Conservation (phyloP, 64 coral and sea anemone genomes). For the Orbicella faveolata region DNA sequence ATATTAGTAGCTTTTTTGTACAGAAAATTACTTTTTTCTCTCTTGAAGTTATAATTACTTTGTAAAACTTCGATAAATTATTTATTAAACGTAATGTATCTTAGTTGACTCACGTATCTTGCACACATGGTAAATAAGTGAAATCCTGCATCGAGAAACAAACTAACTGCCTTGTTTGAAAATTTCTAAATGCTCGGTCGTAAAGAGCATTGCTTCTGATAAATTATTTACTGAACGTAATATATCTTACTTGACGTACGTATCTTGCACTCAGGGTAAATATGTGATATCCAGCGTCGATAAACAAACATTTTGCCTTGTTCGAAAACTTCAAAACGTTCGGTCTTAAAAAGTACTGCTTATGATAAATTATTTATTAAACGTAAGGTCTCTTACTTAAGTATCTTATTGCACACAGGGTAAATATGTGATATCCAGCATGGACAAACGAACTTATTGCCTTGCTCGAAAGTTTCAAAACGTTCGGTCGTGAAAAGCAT, state of each 20-base stretch:
- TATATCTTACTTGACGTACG: neutral
- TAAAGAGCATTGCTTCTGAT: neutral
- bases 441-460: neutral
- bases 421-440: neutral
- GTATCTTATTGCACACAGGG: neutral
- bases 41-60: neutral
- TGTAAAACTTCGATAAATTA: constrained; percentile 13
- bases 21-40: neutral
- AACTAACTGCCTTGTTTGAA: neutral
- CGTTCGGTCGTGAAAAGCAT: neutral
- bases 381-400: neutral
- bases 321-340: neutral
- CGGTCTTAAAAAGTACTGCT: too few relatives aligned
- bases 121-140: neutral
- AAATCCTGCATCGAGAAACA: neutral
- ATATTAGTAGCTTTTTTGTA: constrained; percentile 1
- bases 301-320: neutral
- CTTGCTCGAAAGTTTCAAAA: neutral
- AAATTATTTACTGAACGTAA: neutral
- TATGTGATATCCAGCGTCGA: neutral
- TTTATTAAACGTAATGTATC: constrained; percentile 4
- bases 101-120: neutral
- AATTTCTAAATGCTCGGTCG: neutral
- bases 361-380: neutral
- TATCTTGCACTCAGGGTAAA: neutral